These are phyloP conservation scores for Drosophila pseudotalamancana DNA, from an alignment of 2,888 invertebrate species.

Conservation along the genomic window DNA sequence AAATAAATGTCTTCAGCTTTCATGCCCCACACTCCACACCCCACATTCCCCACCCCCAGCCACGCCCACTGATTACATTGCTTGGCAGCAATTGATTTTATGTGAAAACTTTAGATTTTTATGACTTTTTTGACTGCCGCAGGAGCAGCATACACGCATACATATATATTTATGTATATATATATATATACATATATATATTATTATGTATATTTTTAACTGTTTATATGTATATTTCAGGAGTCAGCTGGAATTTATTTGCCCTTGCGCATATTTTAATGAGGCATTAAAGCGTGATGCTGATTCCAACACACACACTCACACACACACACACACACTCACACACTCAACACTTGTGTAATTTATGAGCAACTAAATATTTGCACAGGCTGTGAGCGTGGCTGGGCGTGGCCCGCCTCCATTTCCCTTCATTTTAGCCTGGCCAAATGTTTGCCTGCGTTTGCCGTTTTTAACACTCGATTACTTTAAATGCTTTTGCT, in stretches of 20 bases:
- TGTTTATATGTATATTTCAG: constrained; percentile 20
- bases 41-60: not conserved
- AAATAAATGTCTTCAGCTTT: constrained; percentile 1
- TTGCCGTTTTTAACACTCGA: constrained; percentile 77
- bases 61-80: constrained; percentile 17
- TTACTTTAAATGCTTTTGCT: constrained; percentile 70
- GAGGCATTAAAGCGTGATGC: constrained; percentile 75
- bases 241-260: constrained; percentile 79
- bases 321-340: constrained; percentile 17
- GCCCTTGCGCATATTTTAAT: constrained; percentile 72
- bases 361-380: constrained; percentile 78
- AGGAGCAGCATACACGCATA: constrained; percentile 34
- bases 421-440: constrained; percentile 36
- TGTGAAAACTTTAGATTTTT: constrained; percentile 80
- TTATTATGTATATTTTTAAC: constrained; percentile 1
- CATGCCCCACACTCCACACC: no score
- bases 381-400: constrained; percentile 37
- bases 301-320: constrained; percentile 29
- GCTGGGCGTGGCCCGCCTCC: constrained; percentile 15
- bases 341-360: constrained; percentile 39
- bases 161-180: constrained; percentile 3
- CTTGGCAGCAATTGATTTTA: constrained; percentile 80
- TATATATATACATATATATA: constrained; percentile 20
- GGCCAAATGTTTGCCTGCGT: constrained; percentile 70
- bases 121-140: constrained; percentile 64